Percentiles rank a stretch among this genome's conserved stretches.
Evolutionary conservation across 2,888 invertebrate genomes (phyloP).

Genomic region (Drosophila subsilvestris): DNA sequence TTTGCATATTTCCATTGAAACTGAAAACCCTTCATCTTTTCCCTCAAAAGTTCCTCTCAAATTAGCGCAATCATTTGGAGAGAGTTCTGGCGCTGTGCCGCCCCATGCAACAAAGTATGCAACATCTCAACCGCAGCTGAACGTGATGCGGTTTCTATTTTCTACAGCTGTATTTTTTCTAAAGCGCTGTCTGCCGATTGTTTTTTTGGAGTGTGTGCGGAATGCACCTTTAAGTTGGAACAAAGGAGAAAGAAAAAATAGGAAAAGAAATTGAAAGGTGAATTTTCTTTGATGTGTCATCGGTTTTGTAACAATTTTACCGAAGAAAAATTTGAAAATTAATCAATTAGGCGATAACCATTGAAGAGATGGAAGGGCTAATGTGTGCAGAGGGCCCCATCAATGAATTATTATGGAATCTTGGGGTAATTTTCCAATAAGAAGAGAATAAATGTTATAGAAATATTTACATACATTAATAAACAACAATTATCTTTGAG

Average conservation of each 20-base stretch:
- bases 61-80: constrained; percentile 63
- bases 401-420: too few relatives aligned
- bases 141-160: constrained; percentile 72
- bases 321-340: background rate
- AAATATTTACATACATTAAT: too few relatives aligned
- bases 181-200: constrained; percentile 7
- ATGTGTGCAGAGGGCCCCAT: too few relatives aligned
- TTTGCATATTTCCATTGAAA: constrained; percentile 20
- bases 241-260: background rate
- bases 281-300: background rate
- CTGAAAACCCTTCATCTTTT: constrained; percentile 27
- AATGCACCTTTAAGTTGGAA: constrained; percentile 2
- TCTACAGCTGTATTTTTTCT: constrained; percentile 53
- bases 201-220: background rate
- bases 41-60: constrained; percentile 44
- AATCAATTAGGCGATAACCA: background rate
- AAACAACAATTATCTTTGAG: too few relatives aligned
- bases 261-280: background rate
- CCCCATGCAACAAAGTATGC: constrained; percentile 67
- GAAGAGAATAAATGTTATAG: too few relatives aligned
- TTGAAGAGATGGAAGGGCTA: background rate
- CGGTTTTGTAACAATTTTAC: background rate
- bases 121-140: constrained; percentile 65
- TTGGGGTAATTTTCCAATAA: too few relatives aligned
- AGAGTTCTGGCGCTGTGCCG: constrained; percentile 23